Conservation (phyloP, 2,113 vertebrate species). For the Scomber scombrus region DNA sequence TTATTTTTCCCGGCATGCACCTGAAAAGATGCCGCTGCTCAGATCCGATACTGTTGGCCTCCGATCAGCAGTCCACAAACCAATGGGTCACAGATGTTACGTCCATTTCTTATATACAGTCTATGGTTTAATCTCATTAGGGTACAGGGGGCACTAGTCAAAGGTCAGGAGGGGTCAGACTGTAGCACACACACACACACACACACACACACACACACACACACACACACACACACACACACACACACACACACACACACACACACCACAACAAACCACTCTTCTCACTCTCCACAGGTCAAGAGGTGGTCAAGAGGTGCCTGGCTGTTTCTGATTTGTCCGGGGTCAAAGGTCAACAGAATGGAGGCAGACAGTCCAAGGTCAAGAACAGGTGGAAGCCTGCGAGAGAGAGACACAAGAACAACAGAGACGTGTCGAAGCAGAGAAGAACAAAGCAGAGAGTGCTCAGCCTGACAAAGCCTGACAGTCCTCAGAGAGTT, state of each 20-base stretch:
- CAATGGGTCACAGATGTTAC: no score
- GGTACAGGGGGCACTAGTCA: background rate
- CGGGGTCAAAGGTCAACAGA: slow-evolving; percentile 54
- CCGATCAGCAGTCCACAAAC: no score
- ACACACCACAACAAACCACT: slow-evolving; percentile 37
- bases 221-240: slow-evolving; percentile 15
- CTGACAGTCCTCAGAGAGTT: slow-evolving; percentile 12
- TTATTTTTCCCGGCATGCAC: no score
- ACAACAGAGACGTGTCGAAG: background rate
- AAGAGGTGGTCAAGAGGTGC: slow-evolving; percentile 62
- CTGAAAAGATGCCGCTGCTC: no score
- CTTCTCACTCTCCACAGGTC: slow-evolving; percentile 43
- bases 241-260: slow-evolving; percentile 5
- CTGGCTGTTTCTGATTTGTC: slow-evolving; percentile 38
- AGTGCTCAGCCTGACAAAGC: slow-evolving; percentile 11
- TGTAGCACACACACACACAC: slow-evolving; percentile 14
- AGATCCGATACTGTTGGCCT: no score
- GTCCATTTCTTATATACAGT: no score
- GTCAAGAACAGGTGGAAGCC: slow-evolving; percentile 49
- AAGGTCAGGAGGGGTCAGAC: slow-evolving; percentile 34
- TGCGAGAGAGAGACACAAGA: slow-evolving; percentile 5
- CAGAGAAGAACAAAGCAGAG: slow-evolving; percentile 25
- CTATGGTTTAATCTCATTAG: background rate
- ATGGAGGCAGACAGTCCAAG: slow-evolving; percentile 11
- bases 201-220: slow-evolving; percentile 13